phyloP scores from a whole-genome alignment of 2,113 vertebrate species.

The Deroptyus accipitrinus region DNA sequence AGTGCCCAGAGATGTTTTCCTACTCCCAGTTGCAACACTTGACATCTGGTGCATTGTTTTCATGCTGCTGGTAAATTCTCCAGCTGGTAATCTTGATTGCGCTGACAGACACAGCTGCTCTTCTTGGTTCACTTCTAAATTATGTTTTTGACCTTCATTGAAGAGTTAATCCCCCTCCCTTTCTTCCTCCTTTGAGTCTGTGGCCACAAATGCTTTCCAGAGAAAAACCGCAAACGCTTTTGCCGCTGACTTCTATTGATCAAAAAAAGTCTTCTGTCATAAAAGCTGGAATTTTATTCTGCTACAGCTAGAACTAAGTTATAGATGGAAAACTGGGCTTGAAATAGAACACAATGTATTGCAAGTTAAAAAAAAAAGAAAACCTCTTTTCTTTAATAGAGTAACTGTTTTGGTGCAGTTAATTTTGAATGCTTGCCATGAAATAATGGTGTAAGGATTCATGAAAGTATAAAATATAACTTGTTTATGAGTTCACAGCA shows the following conservation, averaged over 20 bases:
- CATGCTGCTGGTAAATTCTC: conserved; percentile 73
- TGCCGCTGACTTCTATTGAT: conserved; percentile 69
- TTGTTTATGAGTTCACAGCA: conserved; percentile 22
- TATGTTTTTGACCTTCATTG: conserved; percentile 77
- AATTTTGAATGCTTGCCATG: conserved; percentile 3
- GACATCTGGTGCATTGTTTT: conserved; percentile 79
- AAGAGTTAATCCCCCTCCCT: conserved; percentile 72
- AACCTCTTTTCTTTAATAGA: not conserved
- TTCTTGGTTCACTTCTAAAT: conserved; percentile 75
- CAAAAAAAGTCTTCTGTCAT: conserved; percentile 65
- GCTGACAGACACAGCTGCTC: conserved; percentile 76
- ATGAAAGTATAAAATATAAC: conserved; percentile 23
- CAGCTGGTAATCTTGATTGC: conserved; percentile 70
- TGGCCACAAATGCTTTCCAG: conserved; percentile 74
- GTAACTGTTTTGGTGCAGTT: not conserved
- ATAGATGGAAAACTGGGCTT: conserved; percentile 52
- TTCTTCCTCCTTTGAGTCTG: conserved; percentile 71
- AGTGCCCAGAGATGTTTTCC: conserved; percentile 42
- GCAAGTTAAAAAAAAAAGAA: not conserved
- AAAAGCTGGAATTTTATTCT: conserved; percentile 66
- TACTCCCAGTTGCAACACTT: conserved; percentile 46
- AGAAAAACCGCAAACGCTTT: conserved; percentile 66
- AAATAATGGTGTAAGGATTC: conserved; percentile 40
- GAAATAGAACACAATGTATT: conserved; percentile 51
- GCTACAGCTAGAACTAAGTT: conserved; percentile 40